Evolutionary conservation across 1,140 invertebrate genomes (phyloP).

Genomic region (Drosophila seguyi): DNA sequence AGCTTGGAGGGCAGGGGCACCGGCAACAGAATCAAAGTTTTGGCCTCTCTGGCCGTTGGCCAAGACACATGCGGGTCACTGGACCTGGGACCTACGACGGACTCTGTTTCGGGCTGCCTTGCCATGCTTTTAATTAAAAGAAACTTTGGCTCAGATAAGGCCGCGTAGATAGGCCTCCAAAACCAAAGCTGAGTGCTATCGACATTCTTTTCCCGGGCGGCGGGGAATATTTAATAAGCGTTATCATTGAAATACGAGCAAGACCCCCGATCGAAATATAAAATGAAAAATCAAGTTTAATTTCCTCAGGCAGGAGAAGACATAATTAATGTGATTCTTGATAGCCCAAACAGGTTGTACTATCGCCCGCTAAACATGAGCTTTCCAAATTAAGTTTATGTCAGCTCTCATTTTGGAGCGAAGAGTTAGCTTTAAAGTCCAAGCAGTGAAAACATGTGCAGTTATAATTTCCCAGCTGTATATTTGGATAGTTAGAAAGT

Average conservation of each 20-base stretch:
- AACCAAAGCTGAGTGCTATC: slow-evolving; percentile 54
- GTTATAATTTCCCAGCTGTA: slow-evolving; percentile 16
- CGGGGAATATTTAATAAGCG: slow-evolving; percentile 64
- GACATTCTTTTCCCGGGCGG: slow-evolving; percentile 43
- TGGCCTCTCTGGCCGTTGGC: slow-evolving; percentile 37
- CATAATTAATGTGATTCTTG: slow-evolving; percentile 79
- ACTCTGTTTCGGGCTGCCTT: slow-evolving; percentile 51
- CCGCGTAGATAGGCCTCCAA: slow-evolving; percentile 57
- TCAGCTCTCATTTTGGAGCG: slow-evolving; percentile 7
- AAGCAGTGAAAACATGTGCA: slow-evolving; percentile 41
- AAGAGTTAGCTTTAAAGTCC: neutral
- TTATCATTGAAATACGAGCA: slow-evolving; percentile 77
- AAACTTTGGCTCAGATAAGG: slow-evolving; percentile 80
- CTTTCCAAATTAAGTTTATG: slow-evolving; percentile 69
- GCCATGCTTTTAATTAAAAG: slow-evolving; percentile 83
- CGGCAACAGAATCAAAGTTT: slow-evolving; percentile 16
- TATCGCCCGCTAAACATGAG: slow-evolving; percentile 59
- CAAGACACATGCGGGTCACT: slow-evolving; percentile 77
- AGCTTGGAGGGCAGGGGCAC: neutral
- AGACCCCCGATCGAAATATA: slow-evolving; percentile 22
- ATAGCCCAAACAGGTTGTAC: slow-evolving; percentile 72
- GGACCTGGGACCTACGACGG: slow-evolving; percentile 45
- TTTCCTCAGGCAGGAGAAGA: slow-evolving; percentile 49
- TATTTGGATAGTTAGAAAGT: slow-evolving; percentile 11
- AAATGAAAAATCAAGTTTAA: slow-evolving; percentile 44